Evolutionary conservation across 2,113 vertebrate genomes (phyloP), one percentile per base, ranked within the genome.

Genomic region (Piprites chloris): DNA sequence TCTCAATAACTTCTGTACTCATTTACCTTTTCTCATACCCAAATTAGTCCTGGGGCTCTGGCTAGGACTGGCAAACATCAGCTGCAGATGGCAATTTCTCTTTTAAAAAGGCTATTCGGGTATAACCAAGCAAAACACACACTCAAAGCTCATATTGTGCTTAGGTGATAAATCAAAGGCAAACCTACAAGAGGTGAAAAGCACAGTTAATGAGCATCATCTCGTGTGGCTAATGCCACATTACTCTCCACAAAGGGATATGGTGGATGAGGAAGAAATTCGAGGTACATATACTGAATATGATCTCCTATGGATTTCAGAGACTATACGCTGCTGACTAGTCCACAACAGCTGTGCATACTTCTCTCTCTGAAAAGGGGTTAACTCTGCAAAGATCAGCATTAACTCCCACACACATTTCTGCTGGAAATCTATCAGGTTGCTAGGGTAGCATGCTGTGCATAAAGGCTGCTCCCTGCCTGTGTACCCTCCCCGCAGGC

Each of bases 381-480:
- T 96, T 97, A 94, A 95, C 67, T 71, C 56, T 87, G 71, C 66
- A 90, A 92, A 96, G 94, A 94, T 94, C 93, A 97, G 75, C 80
- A 88, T 87, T 95, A 92, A 74, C 91, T 95, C 94, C 94, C 95
- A 95, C 93, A 93, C 91, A 93, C 59, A 85, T 90, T 96, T 94
- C 91, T 96, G 85, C 83, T 97, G 95, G 93, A 96, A 97, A 80
- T 89, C 83, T 93, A 68, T 95, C 95, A 87, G 88, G 94, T 96
- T 97, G 94, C 96, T 87, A 95, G 90, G 96, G 96, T 66, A 96
- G 83, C 95, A 76, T 79, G 83, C 92, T 95, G 91, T 85, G 94
- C 88, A 91, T 62, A 87, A 97, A 96, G 85, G 78, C 81, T 92
- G 88, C 84, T 96, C 92, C 73, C 92, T 92, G 82, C 65, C 84